Conservation (phyloP, 2,797 vertebrate genomes). For the Onychomys arenicola region DNA sequence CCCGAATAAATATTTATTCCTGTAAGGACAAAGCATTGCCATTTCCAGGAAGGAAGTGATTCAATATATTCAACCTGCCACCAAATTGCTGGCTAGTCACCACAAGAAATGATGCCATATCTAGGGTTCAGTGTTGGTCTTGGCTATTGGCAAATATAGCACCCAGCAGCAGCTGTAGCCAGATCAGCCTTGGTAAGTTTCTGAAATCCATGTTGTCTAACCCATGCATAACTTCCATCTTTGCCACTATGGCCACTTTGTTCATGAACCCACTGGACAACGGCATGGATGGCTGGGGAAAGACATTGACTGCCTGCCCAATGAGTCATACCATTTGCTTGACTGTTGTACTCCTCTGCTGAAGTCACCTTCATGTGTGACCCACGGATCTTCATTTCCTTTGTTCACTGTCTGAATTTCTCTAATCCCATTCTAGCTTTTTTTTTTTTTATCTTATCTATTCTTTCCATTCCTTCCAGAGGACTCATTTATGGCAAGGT, state of each 20-base stretch:
- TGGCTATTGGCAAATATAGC: neutral
- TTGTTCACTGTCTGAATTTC: neutral
- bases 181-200: neutral
- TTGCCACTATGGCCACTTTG: neutral
- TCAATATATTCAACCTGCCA: neutral
- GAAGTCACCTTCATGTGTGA: neutral
- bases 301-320: neutral
- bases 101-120: neutral
- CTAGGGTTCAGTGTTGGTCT: neutral
- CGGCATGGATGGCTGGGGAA: neutral
- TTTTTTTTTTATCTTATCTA: slow-evolving; percentile 36
- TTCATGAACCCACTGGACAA: neutral
- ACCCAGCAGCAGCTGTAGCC: neutral
- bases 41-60: neutral
- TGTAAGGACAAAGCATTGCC: neutral
- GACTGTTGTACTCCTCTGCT: neutral
- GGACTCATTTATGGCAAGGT: neutral
- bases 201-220: neutral
- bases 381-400: neutral
- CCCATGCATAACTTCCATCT: neutral
- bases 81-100: neutral
- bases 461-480: neutral
- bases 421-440: neutral
- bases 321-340: neutral
- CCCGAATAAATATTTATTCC: neutral